Evolutionary conservation across 2,797 vertebrate genomes (phyloP).

Genomic region (Kryptopterus vitreolus): DNA sequence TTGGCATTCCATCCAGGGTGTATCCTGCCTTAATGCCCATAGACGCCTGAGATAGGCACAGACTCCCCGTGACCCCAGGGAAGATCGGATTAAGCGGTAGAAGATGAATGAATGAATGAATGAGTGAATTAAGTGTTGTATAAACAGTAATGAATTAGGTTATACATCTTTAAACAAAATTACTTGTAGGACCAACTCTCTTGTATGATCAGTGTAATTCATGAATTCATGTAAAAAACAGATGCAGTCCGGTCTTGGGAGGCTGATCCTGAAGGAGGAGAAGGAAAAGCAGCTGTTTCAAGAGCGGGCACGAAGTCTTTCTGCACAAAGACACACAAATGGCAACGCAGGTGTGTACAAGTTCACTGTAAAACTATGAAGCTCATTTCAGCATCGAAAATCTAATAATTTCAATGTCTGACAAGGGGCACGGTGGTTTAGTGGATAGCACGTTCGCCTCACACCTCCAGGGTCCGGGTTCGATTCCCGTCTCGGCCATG

Average conservation of each 20-base stretch:
- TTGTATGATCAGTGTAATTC: not conserved
- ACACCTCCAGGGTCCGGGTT: no score
- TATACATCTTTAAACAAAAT: not conserved
- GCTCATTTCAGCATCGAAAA: not conserved
- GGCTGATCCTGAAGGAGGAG: slow-evolving; percentile 85
- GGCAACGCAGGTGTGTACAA: slow-evolving; percentile 45
- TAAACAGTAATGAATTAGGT: not conserved
- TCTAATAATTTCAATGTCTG: not conserved
- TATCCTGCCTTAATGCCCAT: no score
- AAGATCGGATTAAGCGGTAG: not conserved
- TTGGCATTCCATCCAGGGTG: no score
- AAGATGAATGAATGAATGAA: not conserved
- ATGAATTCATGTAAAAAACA: slow-evolving; percentile 52
- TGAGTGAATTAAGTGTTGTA: not conserved
- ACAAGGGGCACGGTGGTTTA: no score
- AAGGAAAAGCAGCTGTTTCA: slow-evolving; percentile 78
- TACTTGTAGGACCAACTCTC: not conserved
- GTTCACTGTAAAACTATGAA: not conserved
- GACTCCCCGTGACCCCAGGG: no score
- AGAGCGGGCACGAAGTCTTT: slow-evolving; percentile 68
- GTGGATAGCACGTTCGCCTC: no score
- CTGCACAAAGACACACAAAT: slow-evolving; percentile 74
- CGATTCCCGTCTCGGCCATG: no score
- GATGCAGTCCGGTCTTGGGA: slow-evolving; percentile 87
- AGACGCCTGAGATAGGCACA: no score